Evolutionary conservation across 2,113 vertebrate species (phyloP).

Genomic region (Dicrurus megarhynchus): DNA sequence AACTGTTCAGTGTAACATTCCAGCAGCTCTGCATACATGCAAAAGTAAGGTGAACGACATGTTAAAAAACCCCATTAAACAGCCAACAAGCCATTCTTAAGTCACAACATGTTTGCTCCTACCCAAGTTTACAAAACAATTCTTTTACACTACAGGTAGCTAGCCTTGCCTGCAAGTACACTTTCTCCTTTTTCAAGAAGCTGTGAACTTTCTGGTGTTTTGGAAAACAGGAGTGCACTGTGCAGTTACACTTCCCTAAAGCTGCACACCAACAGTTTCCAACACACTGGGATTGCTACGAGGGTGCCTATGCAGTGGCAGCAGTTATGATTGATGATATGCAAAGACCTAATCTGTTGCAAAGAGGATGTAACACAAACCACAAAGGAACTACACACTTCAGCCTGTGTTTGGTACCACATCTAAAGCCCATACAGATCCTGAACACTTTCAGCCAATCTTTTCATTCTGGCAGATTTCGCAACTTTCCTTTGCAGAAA

Average conservation of each 20-base stretch:
- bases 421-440: not conserved
- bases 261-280: constrained; percentile 39
- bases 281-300: not conserved
- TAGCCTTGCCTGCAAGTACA: not conserved
- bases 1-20: not conserved
- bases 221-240: not conserved
- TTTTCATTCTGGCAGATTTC: constrained; percentile 37
- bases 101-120: not conserved
- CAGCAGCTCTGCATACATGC: not conserved
- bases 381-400: constrained; percentile 68
- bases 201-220: constrained; percentile 15
- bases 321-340: constrained; percentile 57
- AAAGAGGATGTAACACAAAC: constrained; percentile 68
- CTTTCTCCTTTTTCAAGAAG: constrained; percentile 15
- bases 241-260: constrained; percentile 60
- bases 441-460: constrained; percentile 28
- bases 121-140: not conserved
- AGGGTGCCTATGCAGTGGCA: constrained; percentile 33
- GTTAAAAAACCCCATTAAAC: not conserved
- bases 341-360: constrained; percentile 49
- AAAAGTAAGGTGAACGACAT: not conserved
- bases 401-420: constrained; percentile 18
- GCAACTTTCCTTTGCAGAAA: constrained; percentile 59
- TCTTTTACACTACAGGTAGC: not conserved
- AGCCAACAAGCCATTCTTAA: not conserved